Evolutionary conservation across 53 echinoderm and acorn worm genomes (phyloP), one percentile per base, ranked within the genome.

Genomic region (Crossaster papposus): DNA sequence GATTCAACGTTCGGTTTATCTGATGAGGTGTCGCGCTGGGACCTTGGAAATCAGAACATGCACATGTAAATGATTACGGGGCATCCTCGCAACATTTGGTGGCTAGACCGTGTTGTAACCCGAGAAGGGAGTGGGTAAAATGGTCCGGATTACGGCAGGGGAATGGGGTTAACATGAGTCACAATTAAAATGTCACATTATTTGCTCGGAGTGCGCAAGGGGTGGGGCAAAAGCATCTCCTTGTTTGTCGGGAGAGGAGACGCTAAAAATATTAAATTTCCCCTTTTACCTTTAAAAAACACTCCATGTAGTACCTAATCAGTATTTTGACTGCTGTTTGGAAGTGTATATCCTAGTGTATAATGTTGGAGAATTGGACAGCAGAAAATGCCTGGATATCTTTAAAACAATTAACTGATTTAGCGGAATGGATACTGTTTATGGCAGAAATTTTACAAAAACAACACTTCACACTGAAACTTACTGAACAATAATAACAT

Each of bases 1-100:
- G 5, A 44, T 44, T 44, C 44, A 44, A 44, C 9, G 44, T 44
- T 44, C 44, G 44, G 44, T 44, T 44, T 44, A 44, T 44, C 44
- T 44, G 44, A 9, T 44, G 44, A 44, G 50, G 73, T 85, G 53
- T 52, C 85, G 4, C 53, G 54, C 44, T 13, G 65, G 72, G 53
- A 73, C n/a, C 31, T 14, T 20, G 30, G 26, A 30, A n/a, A 51
- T 72, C 72, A 55, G 87, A 54, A 77, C 24, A 36, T 14, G 37
- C 85, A 85, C 85, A 75, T 77, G 87, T 35, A 8, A 31, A 54
- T 75, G 76, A 87, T 87, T 87, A 55, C 7, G 22, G 55, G 44
- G 37, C 77, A 87, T 87, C 87, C 87, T 87, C 34, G 28, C 14
- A 53, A 50, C 79, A 79, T 52, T 44, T 6, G 52, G 28, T 17